A percentile compares a stretch with the other conserved stretches of the same genome.
These are phyloP conservation scores for Agrochola circellaris DNA, from an alignment of 2,888 invertebrate species.

Conservation along the genomic window DNA sequence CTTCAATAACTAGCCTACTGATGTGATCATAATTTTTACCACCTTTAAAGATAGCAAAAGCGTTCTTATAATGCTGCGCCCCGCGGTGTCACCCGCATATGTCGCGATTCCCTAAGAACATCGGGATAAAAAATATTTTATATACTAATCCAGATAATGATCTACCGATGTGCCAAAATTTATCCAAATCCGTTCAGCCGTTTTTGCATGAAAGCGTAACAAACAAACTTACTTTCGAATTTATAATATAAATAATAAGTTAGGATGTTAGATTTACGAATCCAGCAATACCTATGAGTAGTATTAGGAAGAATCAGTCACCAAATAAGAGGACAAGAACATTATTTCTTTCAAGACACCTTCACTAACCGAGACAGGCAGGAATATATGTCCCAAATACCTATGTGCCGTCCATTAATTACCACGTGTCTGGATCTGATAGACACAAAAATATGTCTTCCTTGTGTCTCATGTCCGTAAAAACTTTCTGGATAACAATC, in stretches of 20 bases:
- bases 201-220: too few relatives aligned
- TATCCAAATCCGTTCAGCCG: too few relatives aligned
- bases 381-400: slow-evolving; percentile 16
- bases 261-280: too few relatives aligned
- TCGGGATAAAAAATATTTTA: too few relatives aligned
- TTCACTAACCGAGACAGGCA: slow-evolving; percentile 13
- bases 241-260: too few relatives aligned
- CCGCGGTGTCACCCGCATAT: too few relatives aligned
- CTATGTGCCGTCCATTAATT: slow-evolving; percentile 50
- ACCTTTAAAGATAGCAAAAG: neutral
- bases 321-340: neutral
- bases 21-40: too few relatives aligned
- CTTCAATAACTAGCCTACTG: too few relatives aligned
- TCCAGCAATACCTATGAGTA: neutral
- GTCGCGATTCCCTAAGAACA: too few relatives aligned
- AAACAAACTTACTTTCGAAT: too few relatives aligned
- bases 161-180: too few relatives aligned
- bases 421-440: slow-evolving; percentile 46
- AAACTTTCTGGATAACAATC: slow-evolving; percentile 28
- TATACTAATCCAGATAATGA: too few relatives aligned
- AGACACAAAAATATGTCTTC: slow-evolving; percentile 30
- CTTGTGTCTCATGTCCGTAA: slow-evolving; percentile 19
- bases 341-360: slow-evolving; percentile 17
- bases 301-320: neutral
- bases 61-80: neutral